phyloP scores from a whole-genome alignment of 92 coral and sea anemone genomes.

The Pocillopora grandis region DNA sequence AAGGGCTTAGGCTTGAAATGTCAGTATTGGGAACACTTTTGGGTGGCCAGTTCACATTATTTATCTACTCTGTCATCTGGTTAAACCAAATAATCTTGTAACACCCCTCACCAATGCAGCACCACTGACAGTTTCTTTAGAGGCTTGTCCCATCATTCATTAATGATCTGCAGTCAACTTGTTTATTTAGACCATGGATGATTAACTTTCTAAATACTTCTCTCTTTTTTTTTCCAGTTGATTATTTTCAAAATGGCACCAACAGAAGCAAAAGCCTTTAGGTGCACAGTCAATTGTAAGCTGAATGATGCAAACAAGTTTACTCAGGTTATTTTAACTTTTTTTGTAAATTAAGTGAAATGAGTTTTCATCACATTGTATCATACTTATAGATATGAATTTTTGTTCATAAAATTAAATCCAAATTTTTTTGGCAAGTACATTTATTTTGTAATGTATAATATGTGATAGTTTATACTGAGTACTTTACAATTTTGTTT shows the following conservation, averaged over 20 bases:
- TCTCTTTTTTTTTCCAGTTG: slow-evolving; percentile 53
- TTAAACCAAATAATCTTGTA: too few relatives aligned
- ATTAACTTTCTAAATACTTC: too few relatives aligned
- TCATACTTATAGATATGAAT: too few relatives aligned
- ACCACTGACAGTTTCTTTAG: too few relatives aligned
- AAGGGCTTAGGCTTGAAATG: background rate
- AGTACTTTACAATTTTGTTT: slow-evolving; percentile 3
- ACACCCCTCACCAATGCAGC: too few relatives aligned
- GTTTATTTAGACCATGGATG: too few relatives aligned
- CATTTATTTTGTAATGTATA: background rate
- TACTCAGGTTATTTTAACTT: slow-evolving; percentile 60
- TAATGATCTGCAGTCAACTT: too few relatives aligned
- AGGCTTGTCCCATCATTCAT: too few relatives aligned
- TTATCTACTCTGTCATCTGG: background rate
- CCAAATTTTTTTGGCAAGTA: too few relatives aligned
- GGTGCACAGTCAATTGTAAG: slow-evolving; percentile 67
- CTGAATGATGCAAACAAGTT: slow-evolving; percentile 89
- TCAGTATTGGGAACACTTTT: background rate
- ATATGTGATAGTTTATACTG: background rate
- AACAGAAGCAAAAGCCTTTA: slow-evolving; percentile 66
- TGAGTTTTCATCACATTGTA: too few relatives aligned
- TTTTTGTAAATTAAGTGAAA: background rate
- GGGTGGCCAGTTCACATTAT: background rate
- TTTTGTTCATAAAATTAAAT: too few relatives aligned
- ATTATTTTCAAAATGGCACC: slow-evolving; percentile 86